Percentiles rank a stretch among this genome's conserved stretches.
Evolutionary conservation across 2,888 invertebrate species (phyloP).

Genomic region (Ichneumoninae sp.): DNA sequence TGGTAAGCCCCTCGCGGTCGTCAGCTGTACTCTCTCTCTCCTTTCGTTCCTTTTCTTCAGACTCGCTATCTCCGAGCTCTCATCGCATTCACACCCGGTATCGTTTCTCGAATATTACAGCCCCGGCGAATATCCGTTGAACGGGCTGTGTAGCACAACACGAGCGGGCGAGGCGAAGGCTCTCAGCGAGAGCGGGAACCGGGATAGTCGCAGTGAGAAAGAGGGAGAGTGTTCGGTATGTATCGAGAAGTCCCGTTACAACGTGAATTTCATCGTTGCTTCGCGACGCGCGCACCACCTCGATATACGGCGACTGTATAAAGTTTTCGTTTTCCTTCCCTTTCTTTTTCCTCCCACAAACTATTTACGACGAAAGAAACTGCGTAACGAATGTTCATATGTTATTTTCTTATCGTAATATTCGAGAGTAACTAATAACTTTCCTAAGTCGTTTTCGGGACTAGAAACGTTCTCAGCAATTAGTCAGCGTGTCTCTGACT

Average conservation of each 20-base stretch:
- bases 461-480: neutral
- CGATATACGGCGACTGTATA: neutral
- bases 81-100: neutral
- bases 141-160: neutral
- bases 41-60: neutral
- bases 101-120: neutral
- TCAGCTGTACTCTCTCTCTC: conserved; percentile 34
- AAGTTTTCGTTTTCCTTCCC: neutral
- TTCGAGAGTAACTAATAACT: neutral
- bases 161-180: neutral
- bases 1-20: conserved; percentile 16
- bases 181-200: neutral
- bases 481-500: neutral
- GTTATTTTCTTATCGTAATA: neutral
- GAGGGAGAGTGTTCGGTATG: conserved; percentile 6
- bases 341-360: neutral
- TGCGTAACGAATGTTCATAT: neutral
- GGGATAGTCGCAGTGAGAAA: neutral
- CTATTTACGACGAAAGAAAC: too few relatives aligned
- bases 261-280: conserved; percentile 25
- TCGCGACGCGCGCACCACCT: neutral
- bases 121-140: neutral
- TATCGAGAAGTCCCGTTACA: conserved; percentile 37
- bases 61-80: neutral
- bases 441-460: neutral